Evolutionary conservation across 2,113 vertebrate genomes (phyloP).

Genomic region (Egretta garzetta): DNA sequence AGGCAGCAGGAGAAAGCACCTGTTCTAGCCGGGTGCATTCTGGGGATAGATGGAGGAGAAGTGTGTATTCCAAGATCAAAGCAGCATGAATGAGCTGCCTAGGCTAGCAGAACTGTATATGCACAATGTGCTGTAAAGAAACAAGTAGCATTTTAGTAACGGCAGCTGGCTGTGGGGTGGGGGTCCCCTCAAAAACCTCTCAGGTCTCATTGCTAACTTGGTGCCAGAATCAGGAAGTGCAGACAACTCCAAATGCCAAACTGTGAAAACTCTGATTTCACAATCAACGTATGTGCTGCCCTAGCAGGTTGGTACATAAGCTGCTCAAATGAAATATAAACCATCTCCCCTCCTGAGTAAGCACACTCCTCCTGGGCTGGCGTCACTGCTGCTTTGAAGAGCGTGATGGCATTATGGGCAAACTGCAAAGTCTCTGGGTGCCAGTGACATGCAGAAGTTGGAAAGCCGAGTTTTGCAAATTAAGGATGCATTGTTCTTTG

Average conservation of each 20-base stretch:
- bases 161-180: background rate
- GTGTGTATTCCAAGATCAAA: background rate
- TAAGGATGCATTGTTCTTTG: constrained; percentile 5
- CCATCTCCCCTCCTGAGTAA: background rate
- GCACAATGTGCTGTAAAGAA: fast-evolving
- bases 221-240: background rate
- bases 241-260: background rate
- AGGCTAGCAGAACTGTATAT: fast-evolving
- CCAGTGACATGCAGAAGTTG: background rate
- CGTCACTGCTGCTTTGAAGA: background rate
- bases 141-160: background rate
- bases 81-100: background rate
- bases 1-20: background rate
- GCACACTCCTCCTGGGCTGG: background rate
- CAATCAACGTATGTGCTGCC: background rate
- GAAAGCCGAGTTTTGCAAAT: background rate
- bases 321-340: background rate
- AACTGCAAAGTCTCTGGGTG: background rate
- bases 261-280: background rate
- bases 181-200: background rate
- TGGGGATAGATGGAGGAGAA: background rate
- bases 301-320: background rate
- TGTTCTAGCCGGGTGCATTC: background rate
- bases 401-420: background rate
- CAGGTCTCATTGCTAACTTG: background rate